These are phyloP conservation scores for Acronicta aceris DNA, from an alignment of 2,888 invertebrate species.

Conservation along the genomic window DNA sequence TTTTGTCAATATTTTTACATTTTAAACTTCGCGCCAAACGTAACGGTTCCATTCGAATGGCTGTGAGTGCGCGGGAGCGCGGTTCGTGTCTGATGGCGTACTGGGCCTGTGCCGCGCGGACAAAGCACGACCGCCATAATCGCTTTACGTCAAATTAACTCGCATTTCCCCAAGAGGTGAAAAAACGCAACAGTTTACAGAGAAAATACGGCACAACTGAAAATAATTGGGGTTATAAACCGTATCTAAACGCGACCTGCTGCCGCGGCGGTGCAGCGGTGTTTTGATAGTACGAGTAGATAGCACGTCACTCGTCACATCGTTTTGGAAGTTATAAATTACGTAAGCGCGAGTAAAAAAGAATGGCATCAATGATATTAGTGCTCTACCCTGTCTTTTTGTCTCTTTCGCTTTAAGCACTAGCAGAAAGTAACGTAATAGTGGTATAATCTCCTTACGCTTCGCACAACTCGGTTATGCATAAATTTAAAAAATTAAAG, in stretches of 20 bases:
- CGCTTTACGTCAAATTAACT: conserved; percentile 81
- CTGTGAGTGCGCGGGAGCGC: conserved; percentile 70
- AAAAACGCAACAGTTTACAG: conserved; percentile 81
- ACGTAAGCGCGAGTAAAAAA: conserved; percentile 1
- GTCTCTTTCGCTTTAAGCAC: too few species aligned
- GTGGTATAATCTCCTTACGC: too few species aligned
- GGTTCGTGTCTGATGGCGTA: conserved; percentile 70
- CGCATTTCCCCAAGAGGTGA: conserved; percentile 83
- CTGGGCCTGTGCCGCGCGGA: conserved; percentile 73
- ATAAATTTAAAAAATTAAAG: too few species aligned
- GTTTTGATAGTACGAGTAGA: conserved; percentile 1
- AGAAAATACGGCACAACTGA: conserved; percentile 81
- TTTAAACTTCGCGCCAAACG: conserved; percentile 62
- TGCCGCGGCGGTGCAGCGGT: not conserved
- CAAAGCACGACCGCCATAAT: conserved; percentile 69
- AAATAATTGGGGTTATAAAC: conserved; percentile 78
- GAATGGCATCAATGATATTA: not conserved
- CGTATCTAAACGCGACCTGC: conserved; percentile 51
- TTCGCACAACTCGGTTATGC: too few species aligned
- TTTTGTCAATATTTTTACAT: conserved; percentile 36
- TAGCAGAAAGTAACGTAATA: too few species aligned
- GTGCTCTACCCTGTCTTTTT: too few species aligned
- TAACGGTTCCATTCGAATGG: conserved; percentile 54
- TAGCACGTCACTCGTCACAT: too few species aligned
- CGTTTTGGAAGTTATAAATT: conserved; percentile 7